Base-by-base conservation (phyloP, 2,113 vertebrate species). In the Dasyprocta punctata region DNA sequence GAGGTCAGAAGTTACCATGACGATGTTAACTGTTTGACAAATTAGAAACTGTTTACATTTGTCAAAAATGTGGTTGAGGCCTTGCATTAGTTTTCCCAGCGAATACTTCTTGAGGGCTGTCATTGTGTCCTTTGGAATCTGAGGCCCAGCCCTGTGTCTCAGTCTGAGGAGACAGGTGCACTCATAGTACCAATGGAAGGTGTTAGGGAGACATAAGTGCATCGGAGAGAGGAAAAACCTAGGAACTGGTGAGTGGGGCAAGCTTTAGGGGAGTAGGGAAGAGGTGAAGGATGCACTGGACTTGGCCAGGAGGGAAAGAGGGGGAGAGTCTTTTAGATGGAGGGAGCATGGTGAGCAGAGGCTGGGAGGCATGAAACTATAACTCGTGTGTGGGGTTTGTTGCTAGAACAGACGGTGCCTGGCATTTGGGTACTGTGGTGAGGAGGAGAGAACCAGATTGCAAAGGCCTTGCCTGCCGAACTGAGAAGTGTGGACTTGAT, bases 381-480 rank as follows among this genome's bases (percentile, higher is more conserved):
- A 94, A 94, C 78, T 89, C 13, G 5, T 95, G 77, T 94, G 95
- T 54, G 60, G 67, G 86, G 77, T n/a, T 83, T 86, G 67, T 89
- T 95, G 75, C 93, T 61, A 78, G 97, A 95, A 86, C 97, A 97
- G 96, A 95, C 77, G 71, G 84, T 90, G 92, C 92, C 81, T 96
- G 90, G 94, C 96, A 93, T 98, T 98, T 97, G 96, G 82, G 83
- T 94, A 30, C 87, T 88, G 95, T 92, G 95, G 75, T 52, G 91
- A 83, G 84, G 81, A 98, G 85, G 92, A 90, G 86, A 90, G 77
- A 95, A 52, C 84, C 95, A 96, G 95, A 94, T 96, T 97, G 97
- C 90, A 60, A 65, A 94, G 95, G 82, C 82, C 90, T 88, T 86
- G 87, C 49, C 17, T 97, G 88, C 92, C 94, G 90, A 88, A 60